Base-by-base conservation (phyloP, 2,888 invertebrate species). In the Agonopterix arenella region DNA sequence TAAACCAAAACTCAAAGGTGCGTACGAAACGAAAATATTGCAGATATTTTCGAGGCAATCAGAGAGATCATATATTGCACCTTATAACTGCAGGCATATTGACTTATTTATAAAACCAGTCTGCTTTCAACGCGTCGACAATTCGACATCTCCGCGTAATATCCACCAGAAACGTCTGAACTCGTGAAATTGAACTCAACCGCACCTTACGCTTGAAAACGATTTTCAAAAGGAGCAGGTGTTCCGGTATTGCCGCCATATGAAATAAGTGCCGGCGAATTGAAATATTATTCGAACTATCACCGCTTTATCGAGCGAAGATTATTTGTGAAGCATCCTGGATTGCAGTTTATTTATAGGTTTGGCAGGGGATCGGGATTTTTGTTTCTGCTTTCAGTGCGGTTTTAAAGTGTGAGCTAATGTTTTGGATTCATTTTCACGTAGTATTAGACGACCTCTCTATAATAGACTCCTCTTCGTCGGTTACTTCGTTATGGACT, bases 231-330 rank as follows among this genome's bases (percentile, higher is more conserved):
- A 54, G 61, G 54, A 59, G 61, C 74, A 74, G 74, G 76, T 76
- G 73, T 53, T 58, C 60, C 51, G 51, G 54, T 64, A 63, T 64
- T 59, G 64, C 54, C 55, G 55, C 64, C 66, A 61, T 66, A 62
- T 66, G 66, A 68, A 69, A 70, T 67, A 71, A 72, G 70, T 71
- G 70, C 65, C 59, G 58, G 53, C 50, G 66, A 70, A 76, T 70
- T 74, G 76, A 75, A 75, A 77, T 76, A 76, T 76, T 75, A 73
- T 76, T 69, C 67, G 61, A 65, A 62, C 70, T 67, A 70, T 65
- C 67, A 64, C 53, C 61, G 63, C 58, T 66, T 66, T 66, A 70
- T 69, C 64, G 66, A 53, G 63, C 60, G 50, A 37, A 59, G 57
- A 62, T 70, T 73, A 66, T 68, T 66, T 62, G 50, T 47, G 50